Evolutionary conservation across 2,113 vertebrate species (phyloP), one percentile per base, ranked within the genome.

Genomic region (Oreochromis tanganicae): DNA sequence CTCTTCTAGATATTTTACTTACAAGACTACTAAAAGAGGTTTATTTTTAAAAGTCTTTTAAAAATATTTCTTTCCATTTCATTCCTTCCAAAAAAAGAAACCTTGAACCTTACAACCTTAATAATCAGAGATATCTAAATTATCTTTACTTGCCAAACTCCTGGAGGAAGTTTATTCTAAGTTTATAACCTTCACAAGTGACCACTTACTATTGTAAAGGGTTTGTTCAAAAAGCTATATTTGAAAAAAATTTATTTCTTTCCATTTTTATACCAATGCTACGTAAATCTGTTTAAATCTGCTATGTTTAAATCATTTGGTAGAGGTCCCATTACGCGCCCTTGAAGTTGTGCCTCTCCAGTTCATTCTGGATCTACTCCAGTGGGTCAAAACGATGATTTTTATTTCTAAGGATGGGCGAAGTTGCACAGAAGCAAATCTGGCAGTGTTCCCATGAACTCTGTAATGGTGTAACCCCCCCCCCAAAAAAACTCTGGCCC

Each of bases 181-280:
- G 6, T 32, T 50, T 17, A 78, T 32, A 78, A 50, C 24, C 71
- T 8, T 29, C 17, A 78, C 24, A 29, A 32, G 46, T 50, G 46
- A 78, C 16, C 24, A 19, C 29, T 78, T 50, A 78, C 27, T 50
- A 50, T 50, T 19, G 43, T 9, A 50, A 78, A 78, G 10, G 71
- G 27, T 78, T 78, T 6, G 17, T 50, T 78, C 43, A 50, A 17
- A 75, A 75, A 27, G 24, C 27, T 66, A 66, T 66, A 38, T 66
- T 66, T 66, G 61, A n/a, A 66, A 38, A 63, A 66, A 3, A 63
- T 0, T 4, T 3, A 0, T 21, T 21, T 68, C 1, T 21, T 5
- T 2, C 4, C 7, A 14, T 71, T 71, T 24, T 71, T 71, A 41
- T 43, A 41, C 36, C n/a, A 19, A 71, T 0, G 4, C 12, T 68